Conservation (phyloP, 2,113 vertebrate genomes). For the Arothron firmamentum region DNA sequence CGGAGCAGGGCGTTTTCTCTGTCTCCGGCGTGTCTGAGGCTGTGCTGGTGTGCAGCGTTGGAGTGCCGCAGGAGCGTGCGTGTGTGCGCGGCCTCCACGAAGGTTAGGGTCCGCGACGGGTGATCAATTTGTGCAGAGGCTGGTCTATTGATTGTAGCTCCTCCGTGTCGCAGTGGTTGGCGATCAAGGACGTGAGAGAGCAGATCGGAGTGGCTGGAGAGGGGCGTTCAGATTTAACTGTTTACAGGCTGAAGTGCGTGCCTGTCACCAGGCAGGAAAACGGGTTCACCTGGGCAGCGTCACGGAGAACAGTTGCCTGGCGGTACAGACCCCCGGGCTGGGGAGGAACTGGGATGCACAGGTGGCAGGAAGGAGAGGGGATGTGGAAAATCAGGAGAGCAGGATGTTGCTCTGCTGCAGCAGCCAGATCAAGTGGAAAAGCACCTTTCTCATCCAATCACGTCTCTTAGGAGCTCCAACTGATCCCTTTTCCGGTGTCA, state of each 20-base stretch:
- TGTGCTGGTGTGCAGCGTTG: conserved; percentile 25
- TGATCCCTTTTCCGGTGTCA: not conserved
- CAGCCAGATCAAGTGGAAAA: conserved; percentile 25
- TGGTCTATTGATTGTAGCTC: conserved; percentile 26
- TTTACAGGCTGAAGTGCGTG: conserved; percentile 21
- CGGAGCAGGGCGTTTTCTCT: conserved; percentile 78
- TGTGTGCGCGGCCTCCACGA: not conserved
- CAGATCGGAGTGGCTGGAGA: conserved; percentile 21
- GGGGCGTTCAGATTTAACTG: conserved; percentile 40
- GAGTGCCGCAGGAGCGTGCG: conserved; percentile 11
- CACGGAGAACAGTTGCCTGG: conserved; percentile 21
- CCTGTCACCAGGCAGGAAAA: conserved; percentile 23
- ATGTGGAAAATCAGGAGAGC: conserved; percentile 13
- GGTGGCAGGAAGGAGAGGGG: conserved; percentile 17
- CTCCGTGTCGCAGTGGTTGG: conserved; percentile 17
- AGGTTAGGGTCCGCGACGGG: conserved; percentile 22
- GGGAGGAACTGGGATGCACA: not conserved
- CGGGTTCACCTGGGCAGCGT: conserved; percentile 10
- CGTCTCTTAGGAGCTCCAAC: not conserved
- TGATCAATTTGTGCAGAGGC: conserved; percentile 21
- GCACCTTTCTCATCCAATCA: conserved; percentile 1
- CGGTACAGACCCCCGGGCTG: not conserved
- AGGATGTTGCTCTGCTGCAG: conserved; percentile 45
- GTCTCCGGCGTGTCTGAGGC: conserved; percentile 53
- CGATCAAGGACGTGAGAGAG: conserved; percentile 27